Conservation (phyloP, 2,113 vertebrate species). For the Plecotus auritus region DNA sequence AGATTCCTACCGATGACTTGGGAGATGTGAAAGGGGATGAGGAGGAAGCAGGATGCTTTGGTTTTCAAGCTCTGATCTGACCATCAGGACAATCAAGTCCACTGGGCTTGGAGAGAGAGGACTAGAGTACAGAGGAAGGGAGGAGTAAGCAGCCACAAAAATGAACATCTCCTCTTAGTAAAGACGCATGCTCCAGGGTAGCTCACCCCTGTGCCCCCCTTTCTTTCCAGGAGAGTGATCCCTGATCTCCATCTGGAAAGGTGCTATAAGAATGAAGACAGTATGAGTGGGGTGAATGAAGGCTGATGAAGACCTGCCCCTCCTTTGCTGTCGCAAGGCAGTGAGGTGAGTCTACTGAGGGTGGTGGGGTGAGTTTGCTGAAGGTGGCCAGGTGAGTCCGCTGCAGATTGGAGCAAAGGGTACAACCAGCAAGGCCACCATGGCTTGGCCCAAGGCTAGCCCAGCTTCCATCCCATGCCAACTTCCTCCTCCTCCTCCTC, state of each 20-base stretch:
- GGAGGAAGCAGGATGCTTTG: neutral
- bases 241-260: neutral
- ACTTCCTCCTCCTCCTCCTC: slow-evolving; percentile 66
- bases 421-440: neutral
- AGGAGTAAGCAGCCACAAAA: neutral
- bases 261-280: neutral
- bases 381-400: neutral
- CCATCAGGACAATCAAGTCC: neutral
- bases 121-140: neutral
- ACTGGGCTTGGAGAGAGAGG: neutral
- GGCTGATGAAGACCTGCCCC: neutral
- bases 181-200: neutral
- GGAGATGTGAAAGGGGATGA: neutral
- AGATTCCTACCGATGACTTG: neutral
- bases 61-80: slow-evolving; percentile 7
- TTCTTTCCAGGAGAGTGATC: slow-evolving; percentile 1
- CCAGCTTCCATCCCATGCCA: slow-evolving; percentile 28
- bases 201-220: neutral
- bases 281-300: neutral
- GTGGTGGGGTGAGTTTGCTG: neutral
- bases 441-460: slow-evolving; percentile 8
- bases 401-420: neutral
- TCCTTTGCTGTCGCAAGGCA: neutral
- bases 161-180: neutral
- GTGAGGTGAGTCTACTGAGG: neutral